These are phyloP conservation scores for Rana temporaria DNA, from an alignment of 2,113 vertebrate genomes.

Conservation along the genomic window DNA sequence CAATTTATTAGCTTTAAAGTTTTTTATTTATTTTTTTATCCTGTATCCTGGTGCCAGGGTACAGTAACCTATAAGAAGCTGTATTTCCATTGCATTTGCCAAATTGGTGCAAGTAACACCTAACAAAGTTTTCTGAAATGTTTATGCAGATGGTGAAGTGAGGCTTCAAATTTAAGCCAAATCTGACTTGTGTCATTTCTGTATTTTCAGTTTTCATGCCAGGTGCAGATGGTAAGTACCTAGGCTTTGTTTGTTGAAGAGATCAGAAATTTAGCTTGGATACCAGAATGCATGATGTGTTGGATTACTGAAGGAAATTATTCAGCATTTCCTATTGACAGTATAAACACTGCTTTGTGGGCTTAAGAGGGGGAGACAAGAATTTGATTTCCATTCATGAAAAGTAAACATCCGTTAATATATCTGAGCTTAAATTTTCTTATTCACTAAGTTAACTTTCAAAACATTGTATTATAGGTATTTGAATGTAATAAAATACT, in stretches of 20 bases:
- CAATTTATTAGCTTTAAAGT: too few relatives aligned
- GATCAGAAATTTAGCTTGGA: constrained; percentile 17
- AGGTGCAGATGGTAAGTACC: constrained; percentile 19
- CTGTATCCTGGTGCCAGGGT: too few relatives aligned
- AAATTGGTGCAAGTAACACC: background rate
- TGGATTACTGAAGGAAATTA: constrained; percentile 28
- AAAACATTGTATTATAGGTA: constrained; percentile 1
- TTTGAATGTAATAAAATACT: constrained; percentile 12
- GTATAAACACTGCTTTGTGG: constrained; percentile 14
- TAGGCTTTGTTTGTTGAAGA: constrained; percentile 14
- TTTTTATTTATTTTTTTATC: too few relatives aligned
- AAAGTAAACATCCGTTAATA: constrained; percentile 34
- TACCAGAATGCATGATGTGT: constrained; percentile 19
- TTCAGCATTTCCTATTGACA: constrained; percentile 30
- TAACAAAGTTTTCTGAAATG: background rate
- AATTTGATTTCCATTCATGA: constrained; percentile 33
- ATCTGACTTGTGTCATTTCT: background rate
- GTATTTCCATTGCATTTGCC: too few relatives aligned
- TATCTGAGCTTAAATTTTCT: constrained; percentile 5
- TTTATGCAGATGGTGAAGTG: background rate
- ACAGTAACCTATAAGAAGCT: too few relatives aligned
- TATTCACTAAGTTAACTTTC: constrained; percentile 24
- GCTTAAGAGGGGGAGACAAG: background rate
- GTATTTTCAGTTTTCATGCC: background rate
- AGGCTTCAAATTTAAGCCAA: background rate